These are phyloP conservation scores for Echinarachnius parma DNA, from an alignment of 53 echinoderm and acorn worm species.

Conservation along the genomic window DNA sequence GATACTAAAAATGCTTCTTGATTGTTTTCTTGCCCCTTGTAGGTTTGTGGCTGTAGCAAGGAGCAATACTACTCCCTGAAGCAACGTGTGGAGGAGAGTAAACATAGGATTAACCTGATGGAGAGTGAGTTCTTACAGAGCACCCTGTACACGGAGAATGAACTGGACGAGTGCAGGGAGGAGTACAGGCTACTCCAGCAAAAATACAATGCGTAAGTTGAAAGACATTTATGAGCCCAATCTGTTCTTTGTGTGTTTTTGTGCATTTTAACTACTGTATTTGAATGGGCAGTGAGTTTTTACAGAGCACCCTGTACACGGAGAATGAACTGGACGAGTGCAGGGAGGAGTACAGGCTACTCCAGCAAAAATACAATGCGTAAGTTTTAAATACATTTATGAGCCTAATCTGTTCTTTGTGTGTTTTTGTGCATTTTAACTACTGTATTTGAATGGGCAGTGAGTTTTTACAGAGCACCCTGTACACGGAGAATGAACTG, in stretches of 20 bases:
- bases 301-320: slow-evolving; percentile 96
- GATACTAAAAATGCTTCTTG: neutral
- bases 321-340: slow-evolving; percentile 89
- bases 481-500: slow-evolving; percentile 96
- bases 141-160: slow-evolving; percentile 97
- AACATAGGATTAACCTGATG: slow-evolving; percentile 96
- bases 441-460: too few species aligned
- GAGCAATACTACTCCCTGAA: slow-evolving; percentile 88
- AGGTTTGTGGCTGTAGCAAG: slow-evolving; percentile 98
- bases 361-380: neutral
- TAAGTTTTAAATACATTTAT: slow-evolving; percentile 58
- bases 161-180: slow-evolving; percentile 86
- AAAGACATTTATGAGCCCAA: too few species aligned
- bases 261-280: neutral
- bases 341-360: neutral
- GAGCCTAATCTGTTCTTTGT: too few species aligned
- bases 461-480: slow-evolving; percentile 95
- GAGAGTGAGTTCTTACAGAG: slow-evolving; percentile 98
- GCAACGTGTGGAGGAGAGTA: slow-evolving; percentile 93
- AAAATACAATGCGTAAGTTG: slow-evolving; percentile 97
- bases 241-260: neutral
- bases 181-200: slow-evolving; percentile 87
- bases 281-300: slow-evolving; percentile 99
- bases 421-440: too few species aligned
- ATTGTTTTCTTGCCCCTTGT: neutral